Conservation (phyloP, 2,797 vertebrate species). For the Sparidentex hasta region DNA sequence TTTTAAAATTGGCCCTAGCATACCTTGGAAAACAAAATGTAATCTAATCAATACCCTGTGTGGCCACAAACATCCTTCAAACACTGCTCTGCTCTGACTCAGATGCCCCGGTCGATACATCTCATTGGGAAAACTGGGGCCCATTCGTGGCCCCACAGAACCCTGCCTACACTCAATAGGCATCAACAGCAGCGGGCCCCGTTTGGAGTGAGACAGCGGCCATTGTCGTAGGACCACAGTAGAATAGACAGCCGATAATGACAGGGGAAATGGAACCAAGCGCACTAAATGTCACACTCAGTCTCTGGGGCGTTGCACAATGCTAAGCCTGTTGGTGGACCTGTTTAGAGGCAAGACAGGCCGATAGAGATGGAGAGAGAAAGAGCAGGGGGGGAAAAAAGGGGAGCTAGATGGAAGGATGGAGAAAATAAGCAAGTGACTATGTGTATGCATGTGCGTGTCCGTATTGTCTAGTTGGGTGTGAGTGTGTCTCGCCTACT, state of each 20-base stretch:
- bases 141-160: slow-evolving; percentile 49
- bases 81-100: slow-evolving; percentile 27
- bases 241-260: slow-evolving; percentile 74
- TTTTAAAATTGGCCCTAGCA: not conserved
- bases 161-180: slow-evolving; percentile 43
- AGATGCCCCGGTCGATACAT: slow-evolving; percentile 42
- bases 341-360: slow-evolving; percentile 64
- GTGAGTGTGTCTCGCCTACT: slow-evolving; percentile 54
- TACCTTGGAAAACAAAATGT: slow-evolving; percentile 9
- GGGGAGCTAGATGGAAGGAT: slow-evolving; percentile 43
- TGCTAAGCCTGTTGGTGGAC: slow-evolving; percentile 64
- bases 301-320: slow-evolving; percentile 68
- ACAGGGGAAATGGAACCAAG: slow-evolving; percentile 72
- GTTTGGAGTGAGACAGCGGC: slow-evolving; percentile 64
- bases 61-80: slow-evolving; percentile 20
- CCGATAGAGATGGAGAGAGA: slow-evolving; percentile 53
- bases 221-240: slow-evolving; percentile 56
- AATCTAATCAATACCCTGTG: slow-evolving; percentile 23
- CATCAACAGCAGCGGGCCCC: slow-evolving; percentile 51
- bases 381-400: slow-evolving; percentile 30
- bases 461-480: slow-evolving; percentile 44
- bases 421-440: slow-evolving; percentile 39
- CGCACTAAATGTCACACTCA: slow-evolving; percentile 71
- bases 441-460: slow-evolving; percentile 34
- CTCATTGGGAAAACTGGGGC: slow-evolving; percentile 43